phyloP scores from a whole-genome alignment of 2,888 invertebrate species.

The Eubasilissa splendida region DNA sequence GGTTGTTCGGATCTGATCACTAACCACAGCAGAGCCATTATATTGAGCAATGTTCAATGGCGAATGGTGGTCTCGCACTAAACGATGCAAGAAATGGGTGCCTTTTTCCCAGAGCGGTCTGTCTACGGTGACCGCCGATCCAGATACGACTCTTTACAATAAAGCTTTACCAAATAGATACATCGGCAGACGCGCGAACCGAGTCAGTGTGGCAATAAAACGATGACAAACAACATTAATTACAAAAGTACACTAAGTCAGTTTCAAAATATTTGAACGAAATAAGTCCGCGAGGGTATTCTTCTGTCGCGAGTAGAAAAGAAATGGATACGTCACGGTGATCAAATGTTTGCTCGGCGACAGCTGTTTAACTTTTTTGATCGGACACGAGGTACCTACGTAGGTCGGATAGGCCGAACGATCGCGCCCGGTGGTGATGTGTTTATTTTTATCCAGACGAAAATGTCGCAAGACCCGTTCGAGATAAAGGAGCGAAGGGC shows the following conservation, averaged over 20 bases:
- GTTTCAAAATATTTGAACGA: no score
- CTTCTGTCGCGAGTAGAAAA: neutral
- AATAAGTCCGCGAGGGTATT: neutral
- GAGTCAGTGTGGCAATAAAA: neutral
- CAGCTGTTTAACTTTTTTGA: conserved; percentile 28
- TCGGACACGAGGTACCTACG: neutral
- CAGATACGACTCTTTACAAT: no score
- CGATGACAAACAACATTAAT: no score
- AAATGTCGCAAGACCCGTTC: conserved; percentile 32
- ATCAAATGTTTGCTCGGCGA: conserved; percentile 38
- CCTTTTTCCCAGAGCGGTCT: no score
- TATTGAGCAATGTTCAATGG: no score
- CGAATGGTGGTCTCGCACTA: no score
- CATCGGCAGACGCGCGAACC: neutral
- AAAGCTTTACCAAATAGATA: no score
- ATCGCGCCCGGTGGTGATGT: neutral
- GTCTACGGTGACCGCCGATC: no score
- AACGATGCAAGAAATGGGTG: no score
- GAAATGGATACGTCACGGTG: conserved; percentile 24
- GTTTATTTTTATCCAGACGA: conserved; percentile 2
- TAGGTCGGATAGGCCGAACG: conserved; percentile 7
- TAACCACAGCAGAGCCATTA: no score
- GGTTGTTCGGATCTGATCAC: no score
- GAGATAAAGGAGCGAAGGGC: conserved; percentile 18
- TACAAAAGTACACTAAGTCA: no score